Evolutionary conservation across 2,797 vertebrate species (phyloP), one percentile per base, ranked within the genome.

Genomic region (Coluber constrictor): DNA sequence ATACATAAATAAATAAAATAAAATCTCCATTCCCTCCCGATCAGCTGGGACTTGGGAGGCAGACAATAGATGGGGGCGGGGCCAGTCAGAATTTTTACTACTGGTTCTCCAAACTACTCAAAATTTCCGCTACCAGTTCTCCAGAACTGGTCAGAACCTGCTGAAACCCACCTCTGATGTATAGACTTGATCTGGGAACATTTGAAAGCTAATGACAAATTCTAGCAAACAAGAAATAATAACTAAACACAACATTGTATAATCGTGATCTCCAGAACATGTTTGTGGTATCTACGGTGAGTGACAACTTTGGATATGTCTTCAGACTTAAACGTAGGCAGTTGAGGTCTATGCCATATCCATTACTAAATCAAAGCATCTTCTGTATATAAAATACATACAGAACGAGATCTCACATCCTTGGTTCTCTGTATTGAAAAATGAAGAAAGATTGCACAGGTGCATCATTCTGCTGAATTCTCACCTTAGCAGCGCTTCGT

Each of bases 401-500:
- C 8, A 23, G 8, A 74, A 43, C 7, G n/a, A 70, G 15, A n/a
- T 70, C 66, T 8, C 66, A 18, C 15, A 70, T 43, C 37, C 9
- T 79, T 79, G 8, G 37, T 43, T 5, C 0, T 5, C 20, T 43
- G 74, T 43, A 43, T 79, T 11, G 11, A 23, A 43, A 43, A 23
- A 43, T 23, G 3, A 79, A 79, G 7, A 4, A 43, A 43, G 20
- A 12, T 83, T 23, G 37, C 9, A 47, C 74, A 83, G 37, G 9
- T 47, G 2, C 9, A 47, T 83, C 10, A 5, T 25, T 83, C 20
- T 83, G 74, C 47, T 23, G 23, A 0, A 43, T 7, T 97, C 98
- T 96, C 96, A 99, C 99, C 97, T 99, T 94, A 99, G 94, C 92
- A 99, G 96, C 47, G 98, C 98, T 20, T 99, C 98, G 66, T 99